Evolutionary conservation across 2,888 invertebrate species (phyloP).

Genomic region (Coenonympha arcania): DNA sequence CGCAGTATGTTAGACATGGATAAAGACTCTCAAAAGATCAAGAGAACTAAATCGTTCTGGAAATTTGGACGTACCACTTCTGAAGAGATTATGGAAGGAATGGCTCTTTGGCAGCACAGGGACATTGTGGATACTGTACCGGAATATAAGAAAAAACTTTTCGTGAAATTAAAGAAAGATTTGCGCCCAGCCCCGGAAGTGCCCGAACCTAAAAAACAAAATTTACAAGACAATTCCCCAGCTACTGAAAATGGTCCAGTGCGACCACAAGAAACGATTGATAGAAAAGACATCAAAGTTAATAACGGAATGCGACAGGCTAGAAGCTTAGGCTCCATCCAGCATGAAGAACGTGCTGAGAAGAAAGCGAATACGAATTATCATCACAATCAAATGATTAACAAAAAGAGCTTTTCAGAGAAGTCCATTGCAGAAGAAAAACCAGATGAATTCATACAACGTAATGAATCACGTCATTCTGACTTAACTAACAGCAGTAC

Average conservation of each 20-base stretch:
- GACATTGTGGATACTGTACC: constrained; percentile 83
- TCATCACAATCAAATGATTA: constrained; percentile 52
- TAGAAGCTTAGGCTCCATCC: constrained; percentile 65
- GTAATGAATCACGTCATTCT: constrained; percentile 67
- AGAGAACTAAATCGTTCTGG: constrained; percentile 90
- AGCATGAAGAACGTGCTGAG: constrained; percentile 56
- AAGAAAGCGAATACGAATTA: constrained; percentile 46
- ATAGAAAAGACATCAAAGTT: constrained; percentile 61
- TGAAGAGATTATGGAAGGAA: constrained; percentile 86
- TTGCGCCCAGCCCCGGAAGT: constrained; percentile 60
- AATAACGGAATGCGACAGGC: constrained; percentile 65
- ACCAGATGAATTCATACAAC: constrained; percentile 54
- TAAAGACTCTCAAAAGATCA: constrained; percentile 78
- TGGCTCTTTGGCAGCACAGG: constrained; percentile 89
- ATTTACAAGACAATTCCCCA: constrained; percentile 44
- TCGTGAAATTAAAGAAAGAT: constrained; percentile 63
- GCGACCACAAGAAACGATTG: constrained; percentile 63
- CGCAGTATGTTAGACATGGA: constrained; percentile 72
- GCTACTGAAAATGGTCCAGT: constrained; percentile 43
- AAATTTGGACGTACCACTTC: constrained; percentile 82
- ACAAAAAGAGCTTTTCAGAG: constrained; percentile 64
- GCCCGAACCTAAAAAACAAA: constrained; percentile 49
- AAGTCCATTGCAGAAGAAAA: constrained; percentile 64
- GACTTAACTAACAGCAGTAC: constrained; percentile 68
- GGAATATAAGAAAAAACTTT: constrained; percentile 68